Percentiles rank a stretch among this genome's conserved stretches.
These are phyloP conservation scores for Antechinus stuartii DNA, from an alignment of 2,113 vertebrate species.

Conservation along the genomic window DNA sequence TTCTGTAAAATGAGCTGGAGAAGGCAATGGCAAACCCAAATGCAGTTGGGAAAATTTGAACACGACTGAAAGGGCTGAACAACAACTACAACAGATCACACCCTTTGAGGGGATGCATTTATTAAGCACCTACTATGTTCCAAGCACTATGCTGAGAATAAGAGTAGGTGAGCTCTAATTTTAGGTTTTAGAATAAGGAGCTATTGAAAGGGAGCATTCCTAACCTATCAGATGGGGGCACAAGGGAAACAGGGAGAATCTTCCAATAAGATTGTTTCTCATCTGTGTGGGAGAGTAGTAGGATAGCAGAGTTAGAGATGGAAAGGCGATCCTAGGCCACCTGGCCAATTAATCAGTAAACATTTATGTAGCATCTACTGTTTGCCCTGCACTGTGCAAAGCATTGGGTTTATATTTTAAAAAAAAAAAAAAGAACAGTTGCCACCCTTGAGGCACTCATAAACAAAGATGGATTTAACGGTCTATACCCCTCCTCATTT, in stretches of 20 bases:
- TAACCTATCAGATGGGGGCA: background rate
- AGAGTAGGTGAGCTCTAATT: background rate
- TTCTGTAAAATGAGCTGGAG: background rate
- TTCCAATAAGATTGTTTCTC: background rate
- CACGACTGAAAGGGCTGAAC: background rate
- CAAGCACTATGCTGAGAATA: background rate
- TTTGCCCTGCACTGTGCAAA: background rate
- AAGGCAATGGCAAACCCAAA: background rate
- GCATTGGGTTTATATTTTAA: background rate
- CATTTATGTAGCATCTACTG: background rate
- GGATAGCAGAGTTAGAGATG: background rate
- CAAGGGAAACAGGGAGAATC: background rate
- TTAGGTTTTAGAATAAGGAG: background rate
- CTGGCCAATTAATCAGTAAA: background rate
- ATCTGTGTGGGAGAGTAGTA: background rate
- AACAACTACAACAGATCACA: background rate
- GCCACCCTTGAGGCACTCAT: background rate
- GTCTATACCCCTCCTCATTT: background rate
- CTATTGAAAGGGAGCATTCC: background rate
- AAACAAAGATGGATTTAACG: background rate
- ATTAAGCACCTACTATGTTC: background rate
- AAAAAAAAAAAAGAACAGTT: background rate
- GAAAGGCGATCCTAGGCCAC: background rate
- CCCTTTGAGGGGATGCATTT: background rate
- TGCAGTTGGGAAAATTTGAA: background rate